A percentile compares a stretch with the other conserved stretches of the same genome.
Evolutionary conservation across 2,888 invertebrate genomes (phyloP).

Genomic region (Phalera bucephala): DNA sequence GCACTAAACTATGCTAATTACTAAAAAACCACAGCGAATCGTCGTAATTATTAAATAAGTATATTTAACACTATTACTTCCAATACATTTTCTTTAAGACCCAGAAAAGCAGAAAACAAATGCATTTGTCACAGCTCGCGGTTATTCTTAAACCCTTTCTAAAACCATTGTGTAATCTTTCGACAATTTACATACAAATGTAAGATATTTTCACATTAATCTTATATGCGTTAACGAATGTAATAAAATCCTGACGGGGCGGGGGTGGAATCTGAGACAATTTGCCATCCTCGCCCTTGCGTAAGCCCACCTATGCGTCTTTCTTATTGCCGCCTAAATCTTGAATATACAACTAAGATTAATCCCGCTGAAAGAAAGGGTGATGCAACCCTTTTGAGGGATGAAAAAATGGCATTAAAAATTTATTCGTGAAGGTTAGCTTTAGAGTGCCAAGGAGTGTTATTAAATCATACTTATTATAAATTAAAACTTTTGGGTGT

Average conservation of each 20-base stretch:
- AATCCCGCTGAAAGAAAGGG: constrained; percentile 80
- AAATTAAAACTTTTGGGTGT: too few relatives aligned
- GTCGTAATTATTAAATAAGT: too few relatives aligned
- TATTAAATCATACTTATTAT: too few relatives aligned
- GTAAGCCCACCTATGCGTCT: constrained; percentile 81
- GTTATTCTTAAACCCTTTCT: constrained; percentile 14
- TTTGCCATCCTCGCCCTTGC: constrained; percentile 71
- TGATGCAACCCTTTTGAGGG: constrained; percentile 59
- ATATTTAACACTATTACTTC: too few relatives aligned
- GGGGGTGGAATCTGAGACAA: constrained; percentile 77
- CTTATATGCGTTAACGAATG: constrained; percentile 79
- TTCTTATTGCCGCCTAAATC: constrained; percentile 81
- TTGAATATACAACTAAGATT: constrained; percentile 82
- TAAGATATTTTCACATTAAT: constrained; percentile 71
- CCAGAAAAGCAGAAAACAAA: constrained; percentile 9
- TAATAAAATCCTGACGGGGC: constrained; percentile 71
- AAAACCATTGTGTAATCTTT: constrained; percentile 28
- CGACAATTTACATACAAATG: constrained; percentile 65
- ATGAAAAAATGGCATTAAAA: constrained; percentile 28
- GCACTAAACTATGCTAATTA: too few relatives aligned
- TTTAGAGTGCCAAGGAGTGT: not conserved
- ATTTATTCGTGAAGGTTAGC: constrained; percentile 4
- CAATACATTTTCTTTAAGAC: not conserved
- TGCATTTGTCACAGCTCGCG: not conserved
- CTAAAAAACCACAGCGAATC: too few relatives aligned